Base-by-base conservation (phyloP, 2,888 invertebrate species). In the Mechanitis messenoides region DNA sequence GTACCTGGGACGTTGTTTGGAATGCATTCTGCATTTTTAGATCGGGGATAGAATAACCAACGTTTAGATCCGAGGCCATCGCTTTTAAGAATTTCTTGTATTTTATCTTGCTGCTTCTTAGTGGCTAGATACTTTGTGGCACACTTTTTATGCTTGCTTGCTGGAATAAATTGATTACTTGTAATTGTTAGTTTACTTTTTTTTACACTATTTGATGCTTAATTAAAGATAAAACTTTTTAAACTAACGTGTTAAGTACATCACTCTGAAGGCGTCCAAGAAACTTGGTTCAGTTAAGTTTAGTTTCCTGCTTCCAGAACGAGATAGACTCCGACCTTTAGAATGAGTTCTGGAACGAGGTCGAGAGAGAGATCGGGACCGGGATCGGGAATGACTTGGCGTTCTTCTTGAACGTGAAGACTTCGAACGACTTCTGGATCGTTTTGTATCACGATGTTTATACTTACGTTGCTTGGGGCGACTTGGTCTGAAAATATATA, bases 21-120 rank as follows among this genome's bases (percentile, higher is more conserved):
- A 7, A 3, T 28, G 1, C 70, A 66, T 3, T 76, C 76, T 2
- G 66, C 59, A 6, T 54, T 63, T 33, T 73, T 71, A 0, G 68
- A 33, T 11, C 88, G 74, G 0, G 89, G 89, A 61, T 90, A 90
- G 68, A 89, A 87, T 47, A 83, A 63, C 89, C 89, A 89, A 3
- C 78, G 72, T 60, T 89, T 90, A 2, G 89, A 88, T 0, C 89
- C 89, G 0, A 87, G 75, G 0, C 88, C 84, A 61, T 90, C 89
- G 9, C 78, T 80, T 67, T 89, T 87, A n/a, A 89, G 70, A 0
- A 84, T 65, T 72, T 88, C 87, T 53, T 87, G 81, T 11, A 90
- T 72, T 0, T 80, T 80, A 47, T 89, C 86, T 67, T 85, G 87
- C 0, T 79, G 80, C 60, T 87, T 89, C 68, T 84, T 83, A 1